These are phyloP conservation scores for Meleagris gallopavo DNA, from an alignment of 2,113 vertebrate genomes.

Conservation along the genomic window DNA sequence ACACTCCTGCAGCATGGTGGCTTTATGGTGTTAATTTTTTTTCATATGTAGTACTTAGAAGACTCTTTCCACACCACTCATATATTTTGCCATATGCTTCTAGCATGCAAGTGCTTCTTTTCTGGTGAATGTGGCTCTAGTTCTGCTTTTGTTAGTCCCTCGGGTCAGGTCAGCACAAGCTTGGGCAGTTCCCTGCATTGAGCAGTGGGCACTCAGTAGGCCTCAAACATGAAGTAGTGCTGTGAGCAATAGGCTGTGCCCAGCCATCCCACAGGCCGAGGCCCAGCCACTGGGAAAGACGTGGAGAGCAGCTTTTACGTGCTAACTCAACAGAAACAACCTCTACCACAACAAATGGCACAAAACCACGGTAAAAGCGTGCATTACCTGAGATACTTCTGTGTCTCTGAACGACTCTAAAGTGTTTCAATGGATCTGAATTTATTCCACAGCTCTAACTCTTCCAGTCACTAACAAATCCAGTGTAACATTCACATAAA, in stretches of 20 bases:
- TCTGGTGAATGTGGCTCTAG: neutral
- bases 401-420: neutral
- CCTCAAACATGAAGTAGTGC: neutral
- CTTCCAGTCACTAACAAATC: neutral
- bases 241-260: neutral
- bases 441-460: neutral
- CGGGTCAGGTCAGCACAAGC: neutral
- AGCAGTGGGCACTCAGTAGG: neutral
- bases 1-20: neutral
- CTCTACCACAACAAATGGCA: neutral
- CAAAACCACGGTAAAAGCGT: neutral
- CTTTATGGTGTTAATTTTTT: neutral
- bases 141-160: neutral
- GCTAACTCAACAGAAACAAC: neutral
- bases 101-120: neutral
- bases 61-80: neutral
- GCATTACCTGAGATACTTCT: neutral
- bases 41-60: neutral
- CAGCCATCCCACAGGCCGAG: neutral
- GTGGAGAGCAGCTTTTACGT: neutral
- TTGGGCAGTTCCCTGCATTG: accelerated
- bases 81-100: neutral
- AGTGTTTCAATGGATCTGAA: neutral
- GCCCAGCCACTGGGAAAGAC: neutral
- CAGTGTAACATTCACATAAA: neutral